These are phyloP conservation scores for Recurvirostra avosetta DNA, from an alignment of 2,113 vertebrate genomes.

Conservation along the genomic window DNA sequence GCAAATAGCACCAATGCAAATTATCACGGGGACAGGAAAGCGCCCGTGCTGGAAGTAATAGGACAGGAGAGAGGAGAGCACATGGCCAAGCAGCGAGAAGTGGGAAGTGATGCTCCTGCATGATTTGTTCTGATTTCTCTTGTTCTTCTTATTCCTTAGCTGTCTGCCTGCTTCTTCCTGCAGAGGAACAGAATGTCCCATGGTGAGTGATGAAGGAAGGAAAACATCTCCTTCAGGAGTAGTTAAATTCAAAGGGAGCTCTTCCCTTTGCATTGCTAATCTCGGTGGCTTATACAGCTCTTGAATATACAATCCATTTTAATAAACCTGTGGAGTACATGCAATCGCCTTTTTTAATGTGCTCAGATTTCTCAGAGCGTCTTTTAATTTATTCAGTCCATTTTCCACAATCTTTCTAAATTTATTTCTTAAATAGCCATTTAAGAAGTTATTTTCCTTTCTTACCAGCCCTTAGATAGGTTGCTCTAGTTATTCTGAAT, in stretches of 20 bases:
- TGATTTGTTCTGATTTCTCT: not conserved
- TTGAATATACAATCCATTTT: not conserved
- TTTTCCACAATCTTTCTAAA: not conserved
- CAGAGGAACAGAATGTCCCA: not conserved
- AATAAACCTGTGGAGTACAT: not conserved
- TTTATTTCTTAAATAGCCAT: not conserved
- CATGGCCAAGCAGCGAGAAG: not conserved
- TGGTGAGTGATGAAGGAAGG: not conserved
- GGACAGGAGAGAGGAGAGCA: not conserved
- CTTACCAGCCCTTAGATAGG: not conserved
- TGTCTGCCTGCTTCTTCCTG: not conserved
- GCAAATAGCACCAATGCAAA: not conserved
- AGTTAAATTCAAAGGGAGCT: not conserved
- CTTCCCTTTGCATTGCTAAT: constrained; percentile 1
- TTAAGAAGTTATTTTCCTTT: not conserved
- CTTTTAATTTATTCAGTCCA: not conserved
- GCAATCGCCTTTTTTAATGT: not conserved
- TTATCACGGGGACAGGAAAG: not conserved
- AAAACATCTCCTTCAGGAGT: not conserved
- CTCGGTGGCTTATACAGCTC: not conserved
- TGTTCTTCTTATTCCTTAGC: not conserved
- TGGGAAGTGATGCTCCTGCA: not conserved
- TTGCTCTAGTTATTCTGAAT: not conserved
- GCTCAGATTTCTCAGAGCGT: not conserved
- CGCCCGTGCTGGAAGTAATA: rapidly evolving